phyloP scores from a whole-genome alignment of 2,888 invertebrate genomes.

The Troglohyphantes excavatus region DNA sequence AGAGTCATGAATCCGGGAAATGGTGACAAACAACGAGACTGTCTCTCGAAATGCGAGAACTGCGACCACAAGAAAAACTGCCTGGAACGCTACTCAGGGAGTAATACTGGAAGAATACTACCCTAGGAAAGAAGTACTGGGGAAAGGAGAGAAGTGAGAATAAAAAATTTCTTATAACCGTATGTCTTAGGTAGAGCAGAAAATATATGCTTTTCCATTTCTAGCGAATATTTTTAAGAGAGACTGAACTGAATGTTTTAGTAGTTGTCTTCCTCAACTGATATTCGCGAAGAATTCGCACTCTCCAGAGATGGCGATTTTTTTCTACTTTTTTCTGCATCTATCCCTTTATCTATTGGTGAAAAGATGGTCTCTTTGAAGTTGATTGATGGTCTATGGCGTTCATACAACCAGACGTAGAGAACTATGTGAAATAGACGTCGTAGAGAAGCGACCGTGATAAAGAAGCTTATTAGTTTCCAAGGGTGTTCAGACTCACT shows the following conservation, averaged over 20 bases:
- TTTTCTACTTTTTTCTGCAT: constrained; percentile 49
- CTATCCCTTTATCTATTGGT: constrained; percentile 67
- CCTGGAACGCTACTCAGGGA: constrained; percentile 44
- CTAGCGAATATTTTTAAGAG: constrained; percentile 72
- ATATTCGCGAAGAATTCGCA: constrained; percentile 73
- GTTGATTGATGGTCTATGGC: constrained; percentile 70
- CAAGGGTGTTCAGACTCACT: constrained; percentile 8
- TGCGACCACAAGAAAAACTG: constrained; percentile 58
- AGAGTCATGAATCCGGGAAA: constrained; percentile 10
- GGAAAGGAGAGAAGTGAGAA: constrained; percentile 55
- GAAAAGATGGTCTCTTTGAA: constrained; percentile 75
- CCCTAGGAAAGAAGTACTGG: constrained; percentile 42
- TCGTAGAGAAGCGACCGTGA: constrained; percentile 48
- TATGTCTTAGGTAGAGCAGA: constrained; percentile 68
- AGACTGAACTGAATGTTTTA: constrained; percentile 77
- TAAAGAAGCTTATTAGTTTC: constrained; percentile 76
- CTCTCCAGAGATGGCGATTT: constrained; percentile 53
- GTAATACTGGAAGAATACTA: constrained; percentile 38
- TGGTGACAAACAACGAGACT: constrained; percentile 63
- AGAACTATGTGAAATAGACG: constrained; percentile 48
- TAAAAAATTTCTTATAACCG: constrained; percentile 73
- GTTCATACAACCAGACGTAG: constrained; percentile 40
- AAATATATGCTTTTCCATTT: constrained; percentile 76
- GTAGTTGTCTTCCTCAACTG: constrained; percentile 76
- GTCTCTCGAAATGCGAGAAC: constrained; percentile 49